Base-by-base conservation (phyloP, 2,113 vertebrate genomes). In the Heterotilapia buettikoferi region DNA sequence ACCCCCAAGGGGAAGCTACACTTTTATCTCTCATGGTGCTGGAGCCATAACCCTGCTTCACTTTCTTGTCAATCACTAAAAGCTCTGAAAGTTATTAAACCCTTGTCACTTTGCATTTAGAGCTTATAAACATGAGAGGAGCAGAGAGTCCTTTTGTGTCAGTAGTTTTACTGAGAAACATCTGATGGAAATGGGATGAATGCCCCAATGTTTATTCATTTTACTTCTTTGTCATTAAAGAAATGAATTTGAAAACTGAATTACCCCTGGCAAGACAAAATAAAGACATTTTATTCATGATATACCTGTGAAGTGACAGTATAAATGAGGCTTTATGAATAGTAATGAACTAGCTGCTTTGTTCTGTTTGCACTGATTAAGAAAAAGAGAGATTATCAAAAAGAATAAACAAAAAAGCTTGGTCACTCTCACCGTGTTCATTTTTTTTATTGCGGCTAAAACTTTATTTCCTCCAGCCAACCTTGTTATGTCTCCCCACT, bases 11-110 rank as follows among this genome's bases (percentile, higher is more conserved):
- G 92, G 88, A 57, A 84, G 57, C 54, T 36, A 36, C 9, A 36
- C 92, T 95, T 94, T 95, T 90, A 94, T 94, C 89, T 94, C 54
- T 19, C 38, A 59, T 36, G 40, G 83, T 84, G 68, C 80, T 59
- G 68, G 56, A 95, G 86, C 83, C 88, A 84, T 84, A 86, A 84
- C 86, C 71, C 88, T 90, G 90, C 76, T 90, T 88, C 80, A 31
- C 83, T 88, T 88, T 85, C 71, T 80, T 52, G 87, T 93, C 85
- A 86, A 81, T 94, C 91, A 89, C 86, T 52, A 53, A 73, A 81
- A 68, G 89, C 87, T 83, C 43, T 91, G 78, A 90, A 85, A 91
- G 50, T 68, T 76, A 84, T 88, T 90, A 91, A 93, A 92, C 82
- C 29, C 78, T 38, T 88, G 85, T 86, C 88, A 82, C 80, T 89